Base-by-base conservation (phyloP, 2,797 vertebrate genomes). In the Nyctalus aviator region DNA sequence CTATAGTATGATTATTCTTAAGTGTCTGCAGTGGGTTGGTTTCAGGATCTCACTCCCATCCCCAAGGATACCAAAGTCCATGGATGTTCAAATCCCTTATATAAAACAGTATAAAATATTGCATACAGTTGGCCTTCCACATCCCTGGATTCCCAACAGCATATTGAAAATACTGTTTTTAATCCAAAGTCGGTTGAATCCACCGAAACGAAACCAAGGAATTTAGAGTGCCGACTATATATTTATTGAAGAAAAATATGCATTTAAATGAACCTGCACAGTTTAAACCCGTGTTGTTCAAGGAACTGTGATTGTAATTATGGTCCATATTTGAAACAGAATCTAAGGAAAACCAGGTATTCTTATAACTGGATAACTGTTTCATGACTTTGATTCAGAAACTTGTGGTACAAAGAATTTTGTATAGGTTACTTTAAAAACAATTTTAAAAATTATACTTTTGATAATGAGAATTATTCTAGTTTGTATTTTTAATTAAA, bases 321-420 rank as follows among this genome's bases (percentile, higher is more conserved):
- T 87, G 25, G 10, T 23, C 46, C 20, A 55, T 44, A 78, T 94
- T 93, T 96, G 62, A 93, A 94, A 84, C 32, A 59, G 27, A 90
- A 20, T 37, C 48, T 86, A 68, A 90, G 44, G 57, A 82, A 82
- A 94, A 92, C 76, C 71, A 91, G 50, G 8, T 94, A 84, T 78
- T 90, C 8, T 66, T 71, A 48, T 73, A 59, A 92, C 25, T 87
- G 35, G 3, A 10, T 93, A 91, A 92, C 23, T 71, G 32, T 62
- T 94, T 94, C 18, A 81, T 94, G n/a, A 55, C 41, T 27, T 90
- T 87, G 46, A 90, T 77, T 93, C 48, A 88, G 35, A 91, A 94
- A 64, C 46, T 92, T 94, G 62, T 94, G 18, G 25, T 87, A 62
- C 2, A 37, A 35, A 94, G 53, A 93, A 94, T 79, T 94, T 94